These are phyloP conservation scores for Redunca redunca DNA, from an alignment of 2,113 vertebrate genomes.

Conservation along the genomic window DNA sequence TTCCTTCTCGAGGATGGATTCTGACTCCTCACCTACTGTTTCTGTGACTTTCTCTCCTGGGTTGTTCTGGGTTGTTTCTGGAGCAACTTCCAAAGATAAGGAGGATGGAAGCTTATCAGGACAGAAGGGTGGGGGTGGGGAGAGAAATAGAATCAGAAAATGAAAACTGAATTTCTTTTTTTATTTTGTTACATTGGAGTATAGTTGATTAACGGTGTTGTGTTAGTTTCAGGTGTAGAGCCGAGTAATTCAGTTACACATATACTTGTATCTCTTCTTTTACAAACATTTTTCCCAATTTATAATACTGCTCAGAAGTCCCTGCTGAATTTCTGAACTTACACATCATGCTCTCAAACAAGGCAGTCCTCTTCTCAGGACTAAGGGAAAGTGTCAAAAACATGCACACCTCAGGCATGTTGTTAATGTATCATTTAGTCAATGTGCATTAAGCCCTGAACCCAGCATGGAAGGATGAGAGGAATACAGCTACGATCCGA, in stretches of 20 bases:
- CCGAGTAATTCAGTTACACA: not conserved
- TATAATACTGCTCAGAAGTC: not conserved
- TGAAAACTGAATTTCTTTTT: not conserved
- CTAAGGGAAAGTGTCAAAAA: not conserved
- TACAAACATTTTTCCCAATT: not conserved
- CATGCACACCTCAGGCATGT: not conserved
- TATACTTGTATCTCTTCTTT: not conserved
- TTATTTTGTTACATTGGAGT: not conserved
- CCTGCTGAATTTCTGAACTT: not conserved
- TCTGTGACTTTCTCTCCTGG: slow-evolving; percentile 19
- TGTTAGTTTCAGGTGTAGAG: not conserved
- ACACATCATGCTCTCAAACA: not conserved
- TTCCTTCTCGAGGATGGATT: not conserved
- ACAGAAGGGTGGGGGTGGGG: not conserved
- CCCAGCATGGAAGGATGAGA: not conserved
- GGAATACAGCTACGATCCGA: not conserved
- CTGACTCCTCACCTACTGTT: not conserved
- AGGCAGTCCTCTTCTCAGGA: not conserved
- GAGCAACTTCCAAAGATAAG: not conserved
- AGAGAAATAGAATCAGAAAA: slow-evolving; percentile 17
- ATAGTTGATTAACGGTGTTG: not conserved
- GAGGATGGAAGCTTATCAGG: slow-evolving; percentile 56
- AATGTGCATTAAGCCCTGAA: not conserved
- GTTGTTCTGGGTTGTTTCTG: slow-evolving; percentile 23
- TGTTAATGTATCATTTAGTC: not conserved